Evolutionary conservation across 2,888 invertebrate genomes (phyloP).

Genomic region (Dryomyza anilis): DNA sequence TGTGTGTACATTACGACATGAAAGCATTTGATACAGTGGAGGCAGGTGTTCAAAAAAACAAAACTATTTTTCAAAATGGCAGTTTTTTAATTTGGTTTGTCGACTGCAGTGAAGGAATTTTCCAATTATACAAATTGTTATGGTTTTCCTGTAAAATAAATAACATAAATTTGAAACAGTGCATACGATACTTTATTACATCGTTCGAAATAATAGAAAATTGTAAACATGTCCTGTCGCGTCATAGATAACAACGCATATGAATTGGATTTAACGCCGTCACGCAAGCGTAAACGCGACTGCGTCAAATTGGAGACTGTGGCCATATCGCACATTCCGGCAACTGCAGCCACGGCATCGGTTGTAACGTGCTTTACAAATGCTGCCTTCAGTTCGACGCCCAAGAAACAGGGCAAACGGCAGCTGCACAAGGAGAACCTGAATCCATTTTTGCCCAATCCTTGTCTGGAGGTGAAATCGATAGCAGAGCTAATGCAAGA

Average conservation of each 20-base stretch:
- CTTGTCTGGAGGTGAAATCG: conserved; percentile 56
- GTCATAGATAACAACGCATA: conserved; percentile 3
- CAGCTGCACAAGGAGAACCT: conserved; percentile 36
- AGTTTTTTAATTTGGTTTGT: conserved; percentile 7
- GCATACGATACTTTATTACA: not conserved
- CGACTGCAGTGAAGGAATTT: not conserved
- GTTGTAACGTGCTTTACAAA: conserved; percentile 50
- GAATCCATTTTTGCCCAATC: conserved; percentile 35
- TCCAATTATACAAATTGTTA: not conserved
- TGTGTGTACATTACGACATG: not conserved
- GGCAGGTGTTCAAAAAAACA: conserved; percentile 6
- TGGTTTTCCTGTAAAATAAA: not conserved
- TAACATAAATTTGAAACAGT: not conserved
- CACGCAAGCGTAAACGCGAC: conserved; percentile 57
- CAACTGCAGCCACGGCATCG: conserved; percentile 20
- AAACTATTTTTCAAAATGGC: conserved; percentile 32
- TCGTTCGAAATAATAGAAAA: not conserved
- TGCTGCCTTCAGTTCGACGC: conserved; percentile 57
- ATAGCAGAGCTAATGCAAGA: conserved; percentile 48
- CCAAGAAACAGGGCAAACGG: conserved; percentile 51
- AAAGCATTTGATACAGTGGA: not conserved
- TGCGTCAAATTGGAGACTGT: conserved; percentile 18
- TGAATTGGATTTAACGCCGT: conserved; percentile 41
- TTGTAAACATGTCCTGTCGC: conserved; percentile 5
- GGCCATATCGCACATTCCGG: not conserved